Evolutionary conservation across 2,113 vertebrate species (phyloP).

Genomic region (Carassius carassius): DNA sequence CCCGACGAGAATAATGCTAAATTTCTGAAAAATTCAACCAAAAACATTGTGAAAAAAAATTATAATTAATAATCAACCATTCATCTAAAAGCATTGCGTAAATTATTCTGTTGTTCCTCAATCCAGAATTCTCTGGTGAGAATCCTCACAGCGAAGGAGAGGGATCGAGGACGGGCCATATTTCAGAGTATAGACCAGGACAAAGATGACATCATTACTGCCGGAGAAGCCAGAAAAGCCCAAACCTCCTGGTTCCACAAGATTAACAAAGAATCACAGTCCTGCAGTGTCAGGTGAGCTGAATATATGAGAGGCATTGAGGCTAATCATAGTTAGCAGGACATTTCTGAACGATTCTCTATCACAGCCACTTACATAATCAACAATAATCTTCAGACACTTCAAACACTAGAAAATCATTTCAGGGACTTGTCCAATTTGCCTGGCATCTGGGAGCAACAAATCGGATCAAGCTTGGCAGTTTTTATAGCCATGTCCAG

Average conservation of each 20-base stretch:
- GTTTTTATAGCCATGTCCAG: constrained; percentile 15
- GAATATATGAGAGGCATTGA: neutral
- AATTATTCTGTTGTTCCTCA: neutral
- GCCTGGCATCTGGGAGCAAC: constrained; percentile 5
- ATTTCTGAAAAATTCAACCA: no score
- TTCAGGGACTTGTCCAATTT: neutral
- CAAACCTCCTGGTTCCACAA: constrained; percentile 89
- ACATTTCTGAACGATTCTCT: neutral
- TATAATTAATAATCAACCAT: no score
- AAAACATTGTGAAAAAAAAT: no score
- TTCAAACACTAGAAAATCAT: neutral
- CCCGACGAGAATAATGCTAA: no score
- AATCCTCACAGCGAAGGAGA: constrained; percentile 87
- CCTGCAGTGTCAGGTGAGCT: constrained; percentile 88
- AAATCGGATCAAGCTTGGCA: neutral
- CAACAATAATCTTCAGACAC: neutral
- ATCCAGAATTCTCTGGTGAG: constrained; percentile 87
- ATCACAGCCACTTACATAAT: constrained; percentile 40
- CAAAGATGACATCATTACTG: constrained; percentile 74
- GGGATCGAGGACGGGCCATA: constrained; percentile 77
- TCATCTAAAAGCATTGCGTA: neutral
- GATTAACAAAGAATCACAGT: constrained; percentile 79
- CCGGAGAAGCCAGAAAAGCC: constrained; percentile 78
- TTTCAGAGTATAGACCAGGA: constrained; percentile 83
- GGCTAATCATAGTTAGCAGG: neutral